Base-by-base conservation (phyloP, 2,888 invertebrate species). In the Drosophila meridionalis region DNA sequence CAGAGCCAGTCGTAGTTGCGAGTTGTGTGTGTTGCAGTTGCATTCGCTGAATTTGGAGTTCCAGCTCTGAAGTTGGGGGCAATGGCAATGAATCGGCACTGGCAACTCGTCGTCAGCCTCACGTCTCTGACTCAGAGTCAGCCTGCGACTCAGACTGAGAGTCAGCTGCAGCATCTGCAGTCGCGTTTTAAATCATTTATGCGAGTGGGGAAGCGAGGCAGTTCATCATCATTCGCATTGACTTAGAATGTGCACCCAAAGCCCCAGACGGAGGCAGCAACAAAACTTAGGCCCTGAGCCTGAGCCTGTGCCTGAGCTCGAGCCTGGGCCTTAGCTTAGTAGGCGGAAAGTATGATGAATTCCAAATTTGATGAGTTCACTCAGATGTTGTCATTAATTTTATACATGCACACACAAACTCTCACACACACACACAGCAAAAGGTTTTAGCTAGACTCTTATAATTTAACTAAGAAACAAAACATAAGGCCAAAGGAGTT, bases 321-420 rank as follows among this genome's bases (percentile, higher is more conserved):
- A 26, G 45, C 62, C 53, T 58, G n/a, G 36, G 26, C 59, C 30
- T 50, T 42, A 14, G 65, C 66, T 67, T 72, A 87, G 87, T 90
- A 90, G 89, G 90, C 90, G 87, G 90, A 88, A 80, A 81, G 74
- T 87, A 88, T 88, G 87, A 88, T 88, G 89, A 88, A 88, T 88
- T 88, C 90, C 89, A 76, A 89, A 90, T 88, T 88, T 88, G 87
- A 88, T 88, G 90, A 90, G 90, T 88, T 88, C 87, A 88, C 90
- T 90, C 90, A 88, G 87, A 84, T 88, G 79, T 88, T 90, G 87
- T 87, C 87, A 88, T 88, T 88, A 90, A 88, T 88, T 86, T 87
- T 88, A 80, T 76, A 85, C 82, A 80, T 42, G 66, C 60, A 38
- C 28, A 59, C 11, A 52, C n/a, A 28, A 30, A 53, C 26, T 38